Evolutionary conservation across 2,888 invertebrate species (phyloP), one percentile per base, ranked within the genome.

Genomic region (Cordilura impudica): DNA sequence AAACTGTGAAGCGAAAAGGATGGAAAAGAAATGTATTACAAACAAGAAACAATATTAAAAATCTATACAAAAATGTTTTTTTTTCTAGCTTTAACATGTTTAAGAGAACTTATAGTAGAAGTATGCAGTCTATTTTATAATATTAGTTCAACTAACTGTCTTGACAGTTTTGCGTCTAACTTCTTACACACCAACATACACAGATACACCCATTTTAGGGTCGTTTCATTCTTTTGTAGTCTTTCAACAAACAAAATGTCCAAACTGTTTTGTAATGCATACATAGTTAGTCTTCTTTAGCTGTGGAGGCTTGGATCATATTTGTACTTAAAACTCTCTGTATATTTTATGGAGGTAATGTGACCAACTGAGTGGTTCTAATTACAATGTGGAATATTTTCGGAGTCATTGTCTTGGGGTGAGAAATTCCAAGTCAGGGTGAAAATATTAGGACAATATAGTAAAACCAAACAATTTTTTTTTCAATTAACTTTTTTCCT

Each of bases 71-170:
- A 67, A 58, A 67, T 63, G 35, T 63, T 51, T 16, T 31, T 35
- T 49, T 19, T 19, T 49, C 49, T 19, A n/a, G n/a, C 21, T 56
- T 23, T 12, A 29, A 61, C 29, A 63, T 72, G 21, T 61, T 51
- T 45, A 65, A 39, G n/a, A 39, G 35, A 39, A 39, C 43, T 7
- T 4, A 10, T 51, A 12, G 58, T 65, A 51, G 58, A 29, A 56
- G 72, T 43, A 26, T 16, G 6, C 43, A 14, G 43, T 43, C 16
- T 43, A 43, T 66, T 73, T 63, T 73, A 51, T 74, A 35, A 53
- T 51, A 75, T 79, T 75, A 75, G 79, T 71, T 75, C 54, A 71
- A 79, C 71, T 71, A 75, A 79, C 53, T 71, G 66, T 71, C 61
- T 61, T 71, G 71, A 75, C 49, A 66, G 61, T 66, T 79, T 79